Conservation (phyloP, 2,888 invertebrate genomes). For the Tryphoninae sp. region DNA sequence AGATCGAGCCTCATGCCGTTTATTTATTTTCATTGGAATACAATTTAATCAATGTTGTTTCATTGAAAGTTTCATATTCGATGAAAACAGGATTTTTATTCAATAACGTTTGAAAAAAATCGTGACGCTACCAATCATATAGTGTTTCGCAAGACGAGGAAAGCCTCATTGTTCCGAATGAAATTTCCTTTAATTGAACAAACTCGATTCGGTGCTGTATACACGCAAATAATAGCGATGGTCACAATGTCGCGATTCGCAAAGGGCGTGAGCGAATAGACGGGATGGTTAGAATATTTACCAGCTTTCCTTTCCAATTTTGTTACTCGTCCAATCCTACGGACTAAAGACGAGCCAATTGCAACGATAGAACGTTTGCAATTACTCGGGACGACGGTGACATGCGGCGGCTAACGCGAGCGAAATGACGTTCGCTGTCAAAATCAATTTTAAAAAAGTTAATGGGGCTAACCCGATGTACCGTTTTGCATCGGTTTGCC, state of each 20-base stretch:
- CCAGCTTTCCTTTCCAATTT: constrained; percentile 4
- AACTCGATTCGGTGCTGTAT: background rate
- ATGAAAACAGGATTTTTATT: background rate
- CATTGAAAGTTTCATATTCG: background rate
- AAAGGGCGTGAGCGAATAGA: background rate
- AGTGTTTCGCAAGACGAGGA: background rate
- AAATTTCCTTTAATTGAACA: background rate
- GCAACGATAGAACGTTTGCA: constrained; percentile 1
- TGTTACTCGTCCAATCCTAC: constrained; percentile 2
- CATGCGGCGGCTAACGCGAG: background rate
- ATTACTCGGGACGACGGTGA: constrained; percentile 14
- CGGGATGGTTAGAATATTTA: background rate
- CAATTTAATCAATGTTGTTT: background rate
- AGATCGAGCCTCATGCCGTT: no score
- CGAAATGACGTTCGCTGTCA: background rate
- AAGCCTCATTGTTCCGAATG: background rate
- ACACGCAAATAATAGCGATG: background rate
- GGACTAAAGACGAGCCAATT: background rate
- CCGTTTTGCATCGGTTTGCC: no score
- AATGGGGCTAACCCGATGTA: no score
- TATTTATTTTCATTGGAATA: no score
- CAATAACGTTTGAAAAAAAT: background rate
- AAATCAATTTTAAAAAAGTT: no score
- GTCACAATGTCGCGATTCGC: background rate
- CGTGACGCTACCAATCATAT: background rate